Percentiles rank a stretch among this genome's conserved stretches.
Conservation (phyloP, 2,797 vertebrate species). For the Pangasius djambal region DNA sequence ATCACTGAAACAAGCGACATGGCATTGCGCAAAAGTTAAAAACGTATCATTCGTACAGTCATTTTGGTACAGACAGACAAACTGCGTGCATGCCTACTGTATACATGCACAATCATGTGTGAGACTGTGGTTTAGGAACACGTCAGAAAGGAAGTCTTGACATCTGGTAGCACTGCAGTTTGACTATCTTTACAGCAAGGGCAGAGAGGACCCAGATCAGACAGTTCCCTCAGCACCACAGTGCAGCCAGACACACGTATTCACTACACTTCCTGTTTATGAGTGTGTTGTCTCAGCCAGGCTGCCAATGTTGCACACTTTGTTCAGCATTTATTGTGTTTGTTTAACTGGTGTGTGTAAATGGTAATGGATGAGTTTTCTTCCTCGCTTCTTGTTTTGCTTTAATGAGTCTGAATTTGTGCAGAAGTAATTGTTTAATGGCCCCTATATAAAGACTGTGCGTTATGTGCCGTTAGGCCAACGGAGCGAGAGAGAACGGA, state of each 20-base stretch:
- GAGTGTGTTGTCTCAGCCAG: constrained; percentile 20
- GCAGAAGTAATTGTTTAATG: neutral
- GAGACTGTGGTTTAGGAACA: constrained; percentile 10
- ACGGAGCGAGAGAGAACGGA: constrained; percentile 94
- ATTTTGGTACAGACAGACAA: neutral
- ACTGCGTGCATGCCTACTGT: neutral
- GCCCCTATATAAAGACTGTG: neutral
- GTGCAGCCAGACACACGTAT: constrained; percentile 4
- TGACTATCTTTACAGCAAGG: neutral
- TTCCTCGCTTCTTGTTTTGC: neutral
- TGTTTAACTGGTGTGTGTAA: neutral
- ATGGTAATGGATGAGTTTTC: neutral
- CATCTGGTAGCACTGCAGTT: constrained; percentile 4
- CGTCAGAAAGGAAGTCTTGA: neutral
- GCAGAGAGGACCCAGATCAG: constrained; percentile 10
- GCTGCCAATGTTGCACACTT: neutral
- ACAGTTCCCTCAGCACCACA: neutral
- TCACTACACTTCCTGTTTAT: constrained; percentile 42
- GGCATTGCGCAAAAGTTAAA: neutral
- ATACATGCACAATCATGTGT: neutral
- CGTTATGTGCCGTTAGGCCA: constrained; percentile 74
- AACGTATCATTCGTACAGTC: neutral
- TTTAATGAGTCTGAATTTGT: neutral
- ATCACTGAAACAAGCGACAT: neutral
- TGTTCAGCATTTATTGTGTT: neutral